Evolutionary conservation across 2,888 invertebrate genomes (phyloP), one percentile per base, ranked within the genome.

Genomic region (Meliscaeva auricollis): DNA sequence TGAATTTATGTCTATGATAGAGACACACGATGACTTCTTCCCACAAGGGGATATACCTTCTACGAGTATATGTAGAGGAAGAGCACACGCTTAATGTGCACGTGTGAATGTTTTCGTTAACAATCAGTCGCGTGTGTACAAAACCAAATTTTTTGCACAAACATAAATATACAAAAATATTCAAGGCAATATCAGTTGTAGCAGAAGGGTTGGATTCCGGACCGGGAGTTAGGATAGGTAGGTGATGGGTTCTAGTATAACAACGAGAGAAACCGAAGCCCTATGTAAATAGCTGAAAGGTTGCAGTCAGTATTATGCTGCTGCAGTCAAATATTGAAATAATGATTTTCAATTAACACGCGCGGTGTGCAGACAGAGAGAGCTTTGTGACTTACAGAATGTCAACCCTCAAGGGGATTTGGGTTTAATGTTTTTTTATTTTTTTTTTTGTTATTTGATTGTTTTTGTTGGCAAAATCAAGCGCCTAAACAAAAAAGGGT

Each of bases 281-380:
- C 26, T 84, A 62, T 76, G 76, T 56, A 81, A 80, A 85, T 70
- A 85, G 76, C 73, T 73, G 6, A 62, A 73, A 73, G 76, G 72
- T 68, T 81, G 80, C 73, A 68, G 35, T 46, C 11, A 26, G 46
- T 48, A 48, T 64, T 46, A 17, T 60, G 68, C 58, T 77, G 70
- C 73, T 73, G 76, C 80, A 76, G 76, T 68, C 76, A 88, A 88
- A 88, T 88, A 89, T 88, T 89, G 88, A 88, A 87, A 88, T 88
- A 88, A 87, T 88, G 87, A 88, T 88, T 89, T 89, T 89, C 88
- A 88, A 89, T 88, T 89, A 88, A 88, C 88, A 87, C 81, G 78
- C 83, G 80, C 69, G 69, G 75, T 81, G 80, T 78, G 70, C 70
- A 13, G 17, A 13, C 9, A 58, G 35, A 35, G 60, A 48, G n/a